Base-by-base conservation (phyloP, 2,113 vertebrate genomes). In the Cervus canadensis region DNA sequence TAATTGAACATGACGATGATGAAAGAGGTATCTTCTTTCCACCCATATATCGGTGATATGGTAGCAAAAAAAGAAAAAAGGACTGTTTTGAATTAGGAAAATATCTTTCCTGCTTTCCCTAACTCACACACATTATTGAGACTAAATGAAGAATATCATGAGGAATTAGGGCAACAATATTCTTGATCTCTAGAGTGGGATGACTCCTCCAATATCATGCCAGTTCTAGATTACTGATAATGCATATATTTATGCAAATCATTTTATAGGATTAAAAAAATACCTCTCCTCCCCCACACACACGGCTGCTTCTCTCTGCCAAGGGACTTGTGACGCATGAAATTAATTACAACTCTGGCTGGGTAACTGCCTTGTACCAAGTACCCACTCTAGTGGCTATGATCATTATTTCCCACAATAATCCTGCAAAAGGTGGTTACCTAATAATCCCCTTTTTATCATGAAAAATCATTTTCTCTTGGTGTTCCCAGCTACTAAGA, bases 311-410 rank as follows among this genome's bases (percentile, higher is more conserved):
- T 54, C 74, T 59, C 2, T 89, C 48, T 85, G 23, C 74, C 28
- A 16, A 17, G 62, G 56, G 81, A 74, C 10, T 50, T 16, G 13
- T 0, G 16, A 54, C n/a, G 40, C 14, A 9, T 3, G n/a, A 85
- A 64, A 14, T 12, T 5, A 19, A 12, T 30, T 9, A 12, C 14
- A 40, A 13, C 60, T 57, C 45, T 54, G 2, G 9, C 23, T 78
- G 13, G 14, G 9, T 30, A 71, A 3, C 30, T 10, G 2, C 16
- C 12, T 11, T 28, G 19, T 30, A 5, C 21, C 0, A 1, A 23
- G 56, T 2, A 16, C 30, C 5, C 2, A 10, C 14, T 6, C 48
- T 15, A 71, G 26, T 14, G 60, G 14, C 10, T 2, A 1, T 87
- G 21, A 0, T 5, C n/a, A 12, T 81, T 40, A 2, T 36, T 82